Conservation (phyloP, 2,113 vertebrate species). For the Ahaetulla prasina region DNA sequence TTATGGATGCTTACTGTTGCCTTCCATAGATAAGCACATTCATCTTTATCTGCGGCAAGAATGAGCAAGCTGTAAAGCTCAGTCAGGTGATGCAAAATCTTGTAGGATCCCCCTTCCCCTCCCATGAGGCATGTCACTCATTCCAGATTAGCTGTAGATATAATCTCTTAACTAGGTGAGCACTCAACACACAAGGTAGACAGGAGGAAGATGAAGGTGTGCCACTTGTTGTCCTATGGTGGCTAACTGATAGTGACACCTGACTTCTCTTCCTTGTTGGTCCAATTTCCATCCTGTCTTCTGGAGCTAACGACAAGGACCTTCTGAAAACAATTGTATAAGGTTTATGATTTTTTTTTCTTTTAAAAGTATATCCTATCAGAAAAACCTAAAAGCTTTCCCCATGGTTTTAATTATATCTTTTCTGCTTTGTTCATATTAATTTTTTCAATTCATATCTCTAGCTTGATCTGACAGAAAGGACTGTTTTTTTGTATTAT, state of each 20-base stretch:
- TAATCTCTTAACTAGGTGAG: slow-evolving; percentile 50
- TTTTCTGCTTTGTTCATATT: neutral
- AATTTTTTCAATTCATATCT: neutral
- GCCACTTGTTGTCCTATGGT: slow-evolving; percentile 51
- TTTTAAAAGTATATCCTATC: neutral
- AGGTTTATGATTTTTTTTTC: slow-evolving; percentile 29
- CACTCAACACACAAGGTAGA: slow-evolving; percentile 13
- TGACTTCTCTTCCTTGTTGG: slow-evolving; percentile 27
- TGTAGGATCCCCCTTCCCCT: neutral
- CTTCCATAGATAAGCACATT: slow-evolving; percentile 54
- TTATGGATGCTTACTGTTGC: slow-evolving; percentile 44
- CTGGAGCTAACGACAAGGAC: slow-evolving; percentile 43
- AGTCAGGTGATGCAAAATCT: slow-evolving; percentile 46
- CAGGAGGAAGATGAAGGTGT: slow-evolving; percentile 49
- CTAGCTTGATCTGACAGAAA: slow-evolving; percentile 12
- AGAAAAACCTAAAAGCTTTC: slow-evolving; percentile 9
- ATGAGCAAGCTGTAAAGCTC: slow-evolving; percentile 43
- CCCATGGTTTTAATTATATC: neutral
- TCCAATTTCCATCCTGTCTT: slow-evolving; percentile 50
- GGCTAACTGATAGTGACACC: slow-evolving; percentile 46
- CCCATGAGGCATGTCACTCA: slow-evolving; percentile 45
- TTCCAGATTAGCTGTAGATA: slow-evolving; percentile 38
- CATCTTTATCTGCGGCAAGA: slow-evolving; percentile 49
- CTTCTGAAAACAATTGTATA: slow-evolving; percentile 47
- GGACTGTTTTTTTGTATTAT: neutral